phyloP scores from a whole-genome alignment of 1,140 invertebrate genomes.

The Hypsibius dujardini region DNA sequence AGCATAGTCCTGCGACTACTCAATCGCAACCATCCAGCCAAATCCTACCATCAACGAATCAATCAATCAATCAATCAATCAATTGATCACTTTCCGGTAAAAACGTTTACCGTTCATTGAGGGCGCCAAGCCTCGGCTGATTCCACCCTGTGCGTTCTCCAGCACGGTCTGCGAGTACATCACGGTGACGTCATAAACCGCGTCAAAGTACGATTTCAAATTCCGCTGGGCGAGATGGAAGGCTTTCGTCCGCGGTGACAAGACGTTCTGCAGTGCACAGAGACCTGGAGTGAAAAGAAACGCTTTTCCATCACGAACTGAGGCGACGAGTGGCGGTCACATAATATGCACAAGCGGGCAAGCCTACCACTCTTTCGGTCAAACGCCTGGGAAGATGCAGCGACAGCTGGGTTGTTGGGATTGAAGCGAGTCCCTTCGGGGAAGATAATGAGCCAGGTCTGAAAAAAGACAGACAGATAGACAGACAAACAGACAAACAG shows the following conservation, averaged over 20 bases:
- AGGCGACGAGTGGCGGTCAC: not conserved
- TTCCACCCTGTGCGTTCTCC: slow-evolving; percentile 17
- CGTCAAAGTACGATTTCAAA: slow-evolving; percentile 32
- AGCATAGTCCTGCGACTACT: too few species aligned
- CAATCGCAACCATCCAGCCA: too few species aligned
- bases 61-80: not conserved
- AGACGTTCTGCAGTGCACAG: slow-evolving; percentile 32
- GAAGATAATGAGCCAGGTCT: slow-evolving; percentile 42
- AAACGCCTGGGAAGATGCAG: slow-evolving; percentile 34
- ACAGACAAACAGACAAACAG: not conserved
- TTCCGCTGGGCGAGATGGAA: slow-evolving; percentile 33
- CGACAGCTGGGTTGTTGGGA: slow-evolving; percentile 31
- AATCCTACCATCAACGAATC: too few species aligned
- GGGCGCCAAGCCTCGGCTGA: slow-evolving; percentile 21
- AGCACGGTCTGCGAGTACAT: slow-evolving; percentile 31
- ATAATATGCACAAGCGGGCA: slow-evolving; percentile 2
- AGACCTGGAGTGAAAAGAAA: slow-evolving; percentile 27
- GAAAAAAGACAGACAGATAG: slow-evolving; percentile 22
- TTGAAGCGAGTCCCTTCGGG: slow-evolving; percentile 42
- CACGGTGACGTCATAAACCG: slow-evolving; percentile 39
- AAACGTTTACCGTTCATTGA: slow-evolving; percentile 24
- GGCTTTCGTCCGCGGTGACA: slow-evolving; percentile 36
- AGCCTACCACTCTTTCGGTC: slow-evolving; percentile 33
- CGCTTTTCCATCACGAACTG: slow-evolving; percentile 8
- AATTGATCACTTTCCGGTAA: not conserved